Evolutionary conservation across 2,113 vertebrate genomes (phyloP).

Genomic region (Tinamus guttatus): DNA sequence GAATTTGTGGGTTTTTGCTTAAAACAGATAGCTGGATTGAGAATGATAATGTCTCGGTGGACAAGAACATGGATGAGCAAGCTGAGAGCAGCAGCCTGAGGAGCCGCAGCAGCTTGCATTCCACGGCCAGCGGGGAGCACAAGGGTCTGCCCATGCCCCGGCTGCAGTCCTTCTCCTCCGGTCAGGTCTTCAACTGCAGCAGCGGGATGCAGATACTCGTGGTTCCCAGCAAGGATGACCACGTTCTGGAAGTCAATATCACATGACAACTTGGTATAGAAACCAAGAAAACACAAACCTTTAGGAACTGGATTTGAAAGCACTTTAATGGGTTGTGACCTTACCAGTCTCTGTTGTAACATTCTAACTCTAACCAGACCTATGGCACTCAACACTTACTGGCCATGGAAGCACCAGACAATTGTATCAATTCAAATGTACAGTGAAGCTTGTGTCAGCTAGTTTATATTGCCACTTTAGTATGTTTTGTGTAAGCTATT

Average conservation of each 20-base stretch:
- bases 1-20: not conserved
- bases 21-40: slow-evolving; percentile 93
- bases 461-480: slow-evolving; percentile 53
- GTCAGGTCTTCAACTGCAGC: slow-evolving; percentile 94
- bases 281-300: not conserved
- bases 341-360: slow-evolving; percentile 40
- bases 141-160: slow-evolving; percentile 92
- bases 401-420: slow-evolving; percentile 64
- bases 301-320: slow-evolving; percentile 64
- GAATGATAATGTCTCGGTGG: slow-evolving; percentile 92
- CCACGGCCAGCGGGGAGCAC: slow-evolving; percentile 82
- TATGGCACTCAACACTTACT: slow-evolving; percentile 3
- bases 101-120: slow-evolving; percentile 86
- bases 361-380: slow-evolving; percentile 52
- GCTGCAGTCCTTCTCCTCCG: slow-evolving; percentile 88
- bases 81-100: slow-evolving; percentile 87
- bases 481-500: slow-evolving; percentile 40
- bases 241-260: slow-evolving; percentile 93
- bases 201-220: slow-evolving; percentile 88
- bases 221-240: slow-evolving; percentile 92
- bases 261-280: slow-evolving; percentile 83
- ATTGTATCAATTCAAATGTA: slow-evolving; percentile 69
- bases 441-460: slow-evolving; percentile 69
- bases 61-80: slow-evolving; percentile 90
- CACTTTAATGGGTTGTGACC: slow-evolving; percentile 68